Base-by-base conservation (phyloP, 2,888 invertebrate species). In the Aspidiotus rigidus region DNA sequence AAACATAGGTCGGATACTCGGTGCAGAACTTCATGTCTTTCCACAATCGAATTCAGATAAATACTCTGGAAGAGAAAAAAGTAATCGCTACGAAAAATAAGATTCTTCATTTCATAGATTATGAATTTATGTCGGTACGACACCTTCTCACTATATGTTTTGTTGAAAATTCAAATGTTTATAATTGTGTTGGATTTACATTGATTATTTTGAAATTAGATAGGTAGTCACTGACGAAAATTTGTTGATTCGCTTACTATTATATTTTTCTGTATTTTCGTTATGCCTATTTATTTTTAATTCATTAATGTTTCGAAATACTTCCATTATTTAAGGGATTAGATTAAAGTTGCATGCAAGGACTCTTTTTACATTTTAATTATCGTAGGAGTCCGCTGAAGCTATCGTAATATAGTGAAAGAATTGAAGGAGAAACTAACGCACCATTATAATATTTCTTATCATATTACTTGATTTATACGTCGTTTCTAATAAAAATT, bases 401-500 rank as follows among this genome's bases (percentile, higher is more conserved):
- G 42, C 42, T 39, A 67, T 42, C 42, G 44, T 67, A 39, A 7
- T 67, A 60, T 57, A 57, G 44, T 59, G 60, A 59, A 59, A 64
- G 53, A 44, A 57, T 57, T 10, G 16, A 56, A 42, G 60, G 49
- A 60, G 57, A 67, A 59, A 59, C 59, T 67, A 67, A 67, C 67
- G 67, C 67, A 67, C 67, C 60, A 67, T 66, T 66, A 66, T 60
- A 59, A 59, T 59, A 28, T 28, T 28, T 28, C 28, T 28, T 28
- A 28, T 59, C 49, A 67, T n/a, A n/a, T 67, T 67, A 67, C 49
- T 60, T 59, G 60, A 67, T 67, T 67, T 67, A 59, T 67, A 60
- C 67, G 59, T 67, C 67, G 67, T 67, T 67, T 67, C 60, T 67
- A 67, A 67, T 67, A 67, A 67, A 67, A 67, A 60, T 67, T 67